Evolutionary conservation across 64 coral and sea anemone genomes (phyloP).

Genomic region (Stichodactyla helianthus): DNA sequence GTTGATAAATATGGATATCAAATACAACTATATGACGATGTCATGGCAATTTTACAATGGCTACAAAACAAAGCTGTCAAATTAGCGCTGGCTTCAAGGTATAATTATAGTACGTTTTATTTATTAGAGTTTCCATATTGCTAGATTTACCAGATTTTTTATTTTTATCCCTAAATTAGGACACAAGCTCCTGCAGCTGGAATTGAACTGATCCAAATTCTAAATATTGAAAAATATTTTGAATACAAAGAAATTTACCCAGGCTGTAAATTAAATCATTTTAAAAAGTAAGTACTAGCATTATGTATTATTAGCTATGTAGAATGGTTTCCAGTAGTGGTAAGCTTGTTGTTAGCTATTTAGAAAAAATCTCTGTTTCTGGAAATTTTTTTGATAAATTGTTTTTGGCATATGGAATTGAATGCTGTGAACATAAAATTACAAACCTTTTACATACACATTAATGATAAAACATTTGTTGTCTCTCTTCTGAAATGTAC

Average conservation of each 20-base stretch:
- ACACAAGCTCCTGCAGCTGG: slow-evolving; percentile 51
- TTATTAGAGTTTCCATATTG: neutral
- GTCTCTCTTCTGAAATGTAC: neutral
- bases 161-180: slow-evolving; percentile 16
- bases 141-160: neutral
- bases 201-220: slow-evolving; percentile 46
- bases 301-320: neutral
- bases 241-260: slow-evolving; percentile 86
- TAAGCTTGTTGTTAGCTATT: too few relatives aligned
- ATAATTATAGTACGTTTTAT: neutral
- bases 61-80: slow-evolving; percentile 39
- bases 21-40: slow-evolving; percentile 64
- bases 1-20: slow-evolving; percentile 51
- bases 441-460: too few relatives aligned
- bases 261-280: slow-evolving; percentile 74
- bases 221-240: slow-evolving; percentile 72
- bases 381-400: too few relatives aligned
- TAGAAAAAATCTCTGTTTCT: too few relatives aligned
- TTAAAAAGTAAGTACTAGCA: slow-evolving; percentile 62
- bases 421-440: too few relatives aligned
- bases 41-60: slow-evolving; percentile 23
- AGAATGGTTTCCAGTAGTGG: neutral
- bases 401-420: too few relatives aligned
- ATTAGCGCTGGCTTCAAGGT: slow-evolving; percentile 73
- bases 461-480: neutral